These are phyloP conservation scores for Nannospalax galili DNA, from an alignment of 2,113 vertebrate genomes.

Conservation along the genomic window DNA sequence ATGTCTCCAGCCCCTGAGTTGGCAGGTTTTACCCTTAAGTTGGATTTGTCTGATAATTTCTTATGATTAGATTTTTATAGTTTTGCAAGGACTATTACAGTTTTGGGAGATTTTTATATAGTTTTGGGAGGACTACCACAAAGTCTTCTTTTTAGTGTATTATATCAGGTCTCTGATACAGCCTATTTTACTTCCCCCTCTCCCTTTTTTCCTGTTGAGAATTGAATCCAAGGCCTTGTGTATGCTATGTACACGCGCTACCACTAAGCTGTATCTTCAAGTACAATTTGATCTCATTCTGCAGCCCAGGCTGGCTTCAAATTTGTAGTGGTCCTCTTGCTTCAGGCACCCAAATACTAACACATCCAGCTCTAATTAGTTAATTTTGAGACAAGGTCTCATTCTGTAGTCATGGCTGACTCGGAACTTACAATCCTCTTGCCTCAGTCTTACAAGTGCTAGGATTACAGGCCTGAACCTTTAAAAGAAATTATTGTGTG, in stretches of 20 bases:
- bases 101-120: too few relatives aligned
- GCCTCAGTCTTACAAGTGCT: neutral
- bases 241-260: neutral
- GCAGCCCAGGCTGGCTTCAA: neutral
- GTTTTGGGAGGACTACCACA: neutral
- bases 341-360: too few relatives aligned
- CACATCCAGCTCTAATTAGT: too few relatives aligned
- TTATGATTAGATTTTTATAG: neutral
- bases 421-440: neutral
- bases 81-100: neutral
- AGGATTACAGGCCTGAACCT: neutral
- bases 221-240: neutral
- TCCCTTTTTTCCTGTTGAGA: neutral
- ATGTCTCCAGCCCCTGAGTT: neutral
- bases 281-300: neutral
- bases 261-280: neutral
- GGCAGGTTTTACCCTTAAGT: neutral
- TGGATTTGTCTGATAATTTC: neutral
- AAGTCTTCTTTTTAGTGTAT: neutral
- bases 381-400: neutral
- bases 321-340: too few relatives aligned
- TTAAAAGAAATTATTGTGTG: neutral
- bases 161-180: neutral
- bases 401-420: neutral
- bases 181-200: neutral